These are phyloP conservation scores for Stigmatopora nigra DNA, from an alignment of 2,113 vertebrate genomes.

Conservation along the genomic window DNA sequence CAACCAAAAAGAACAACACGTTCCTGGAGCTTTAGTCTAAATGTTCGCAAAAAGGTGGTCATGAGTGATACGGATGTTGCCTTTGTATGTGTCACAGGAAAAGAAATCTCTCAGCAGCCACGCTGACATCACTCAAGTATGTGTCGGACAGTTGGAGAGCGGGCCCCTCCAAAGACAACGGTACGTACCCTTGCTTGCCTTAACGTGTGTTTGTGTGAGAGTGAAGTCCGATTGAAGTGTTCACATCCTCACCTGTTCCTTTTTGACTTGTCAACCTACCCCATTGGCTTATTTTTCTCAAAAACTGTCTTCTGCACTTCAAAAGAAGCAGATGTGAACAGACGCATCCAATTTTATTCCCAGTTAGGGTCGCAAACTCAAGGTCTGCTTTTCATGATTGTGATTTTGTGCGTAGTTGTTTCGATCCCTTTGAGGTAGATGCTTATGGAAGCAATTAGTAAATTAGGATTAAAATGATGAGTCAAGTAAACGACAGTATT, in stretches of 20 bases:
- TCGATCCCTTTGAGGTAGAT: not conserved
- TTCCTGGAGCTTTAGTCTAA: too few species aligned
- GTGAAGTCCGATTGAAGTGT: conserved; percentile 23
- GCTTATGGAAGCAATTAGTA: not conserved
- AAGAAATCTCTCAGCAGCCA: conserved; percentile 67
- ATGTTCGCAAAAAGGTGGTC: conserved; percentile 17
- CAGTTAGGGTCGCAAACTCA: not conserved
- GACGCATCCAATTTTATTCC: not conserved
- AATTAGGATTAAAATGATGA: not conserved
- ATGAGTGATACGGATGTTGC: conserved; percentile 23
- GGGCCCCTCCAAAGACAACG: conserved; percentile 44
- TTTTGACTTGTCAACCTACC: conserved; percentile 37
- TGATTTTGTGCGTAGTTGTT: conserved; percentile 9
- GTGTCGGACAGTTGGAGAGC: conserved; percentile 48
- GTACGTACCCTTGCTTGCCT: conserved; percentile 23
- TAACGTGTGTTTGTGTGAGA: conserved; percentile 15
- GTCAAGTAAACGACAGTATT: too few species aligned
- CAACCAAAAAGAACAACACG: too few species aligned
- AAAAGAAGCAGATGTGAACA: conserved; percentile 32
- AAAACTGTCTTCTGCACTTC: conserved; percentile 12
- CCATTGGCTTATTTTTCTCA: conserved; percentile 29
- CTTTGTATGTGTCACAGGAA: conserved; percentile 33
- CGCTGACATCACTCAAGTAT: conserved; percentile 65
- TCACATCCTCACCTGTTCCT: conserved; percentile 49
- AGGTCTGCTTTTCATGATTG: not conserved